A percentile compares a stretch with the other conserved stretches of the same genome.
These are phyloP conservation scores for Dromaius novaehollandiae DNA, from an alignment of 2,113 vertebrate species.

Conservation along the genomic window DNA sequence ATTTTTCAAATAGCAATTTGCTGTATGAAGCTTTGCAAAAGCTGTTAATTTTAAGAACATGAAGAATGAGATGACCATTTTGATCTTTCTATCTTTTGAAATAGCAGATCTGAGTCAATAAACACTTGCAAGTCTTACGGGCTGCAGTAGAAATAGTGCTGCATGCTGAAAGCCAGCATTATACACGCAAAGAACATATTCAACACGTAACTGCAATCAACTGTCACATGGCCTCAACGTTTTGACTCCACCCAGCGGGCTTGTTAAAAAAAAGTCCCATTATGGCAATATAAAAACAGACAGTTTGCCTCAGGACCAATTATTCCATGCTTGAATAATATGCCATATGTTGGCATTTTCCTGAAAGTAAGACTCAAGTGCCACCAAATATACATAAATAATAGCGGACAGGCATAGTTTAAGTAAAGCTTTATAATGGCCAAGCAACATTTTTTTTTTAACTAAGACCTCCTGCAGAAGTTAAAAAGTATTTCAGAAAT, in stretches of 20 bases:
- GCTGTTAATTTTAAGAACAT: not conserved
- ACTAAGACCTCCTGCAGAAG: not conserved
- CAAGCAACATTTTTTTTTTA: not conserved
- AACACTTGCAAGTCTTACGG: not conserved
- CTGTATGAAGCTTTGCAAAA: not conserved
- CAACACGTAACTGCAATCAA: accelerated
- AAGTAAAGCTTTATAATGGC: not conserved
- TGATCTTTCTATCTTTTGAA: not conserved
- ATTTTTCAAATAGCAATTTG: not conserved
- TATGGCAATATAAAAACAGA: not conserved
- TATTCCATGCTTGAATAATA: not conserved
- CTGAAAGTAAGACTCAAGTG: not conserved
- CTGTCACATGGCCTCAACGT: not conserved
- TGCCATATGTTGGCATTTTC: not conserved
- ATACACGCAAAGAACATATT: accelerated
- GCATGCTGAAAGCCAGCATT: not conserved
- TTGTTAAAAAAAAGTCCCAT: not conserved
- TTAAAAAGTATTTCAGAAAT: not conserved
- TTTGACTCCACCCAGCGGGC: not conserved
- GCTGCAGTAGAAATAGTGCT: not conserved
- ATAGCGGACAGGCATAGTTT: not conserved
- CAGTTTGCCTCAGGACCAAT: not conserved
- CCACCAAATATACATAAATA: not conserved
- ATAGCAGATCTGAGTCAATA: not conserved
- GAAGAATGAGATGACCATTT: not conserved